Evolutionary conservation across 2,797 vertebrate species (phyloP), one percentile per base, ranked within the genome.

Genomic region (Sebastes miniatus): DNA sequence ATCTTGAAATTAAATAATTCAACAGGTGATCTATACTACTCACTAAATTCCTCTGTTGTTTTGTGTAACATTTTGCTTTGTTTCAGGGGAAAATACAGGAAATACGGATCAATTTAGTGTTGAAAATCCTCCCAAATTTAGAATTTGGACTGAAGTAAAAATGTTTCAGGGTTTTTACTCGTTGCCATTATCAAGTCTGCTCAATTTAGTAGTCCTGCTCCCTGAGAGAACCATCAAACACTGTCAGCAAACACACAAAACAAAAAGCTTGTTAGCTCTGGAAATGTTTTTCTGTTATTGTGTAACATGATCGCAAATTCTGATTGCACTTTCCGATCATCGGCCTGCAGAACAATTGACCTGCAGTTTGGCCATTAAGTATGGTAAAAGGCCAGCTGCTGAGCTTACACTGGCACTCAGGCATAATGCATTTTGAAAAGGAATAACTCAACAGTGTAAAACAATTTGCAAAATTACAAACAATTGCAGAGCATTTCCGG

Each of bases 391-490:
- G 25, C 25, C 72, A 50, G 80, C 85, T 82, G 66, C 81, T 62
- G 63, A 39, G 71, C 31, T 81, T 82, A 59, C 64, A 50, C 71
- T 66, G 43, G 79, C 76, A 81, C 79, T 88, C 27, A 81, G 66
- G 43, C 66, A 12, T 83, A 90, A 88, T 85, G 85, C 67, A 77
- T 80, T 87, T 73, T 56, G 1, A 76, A 81, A 71, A 29, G 22
- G 20, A 77, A 76, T 32, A 70, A 74, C 61, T 70, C 52, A 67
- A 8, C 52, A 24, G 73, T 43, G 11, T 20, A 32, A 64, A 83
- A 73, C 36, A 79, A 66, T 86, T 88, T 67, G 18, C 57, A 52
- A 82, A 86, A 80, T 70, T 24, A 47, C 58, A 80, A 25, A 71
- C 83, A 83, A 85, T 78, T 77, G 11, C 47, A n/a, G 47, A 22